Conservation (phyloP, 2,113 vertebrate species). For the Chrysochloris asiatica region DNA sequence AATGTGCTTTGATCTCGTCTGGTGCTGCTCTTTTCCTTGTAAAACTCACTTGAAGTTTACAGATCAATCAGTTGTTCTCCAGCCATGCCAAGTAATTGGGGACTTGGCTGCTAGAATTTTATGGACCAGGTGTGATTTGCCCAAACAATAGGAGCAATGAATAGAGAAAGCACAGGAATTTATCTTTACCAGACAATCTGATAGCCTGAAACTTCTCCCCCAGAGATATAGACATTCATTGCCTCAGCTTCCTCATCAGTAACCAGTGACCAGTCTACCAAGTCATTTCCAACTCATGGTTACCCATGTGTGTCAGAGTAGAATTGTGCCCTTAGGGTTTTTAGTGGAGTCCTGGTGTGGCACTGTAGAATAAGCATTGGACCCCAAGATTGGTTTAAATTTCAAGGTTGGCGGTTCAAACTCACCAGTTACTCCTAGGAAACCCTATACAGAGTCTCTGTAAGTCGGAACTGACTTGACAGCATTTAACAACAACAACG, state of each 20-base stretch:
- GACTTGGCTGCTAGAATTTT: not conserved
- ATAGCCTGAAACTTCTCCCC: not conserved
- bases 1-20: not conserved
- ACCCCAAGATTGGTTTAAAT: no score
- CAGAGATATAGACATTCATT: not conserved
- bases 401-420: no score
- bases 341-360: no score
- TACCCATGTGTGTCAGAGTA: not conserved
- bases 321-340: not conserved
- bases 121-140: not conserved
- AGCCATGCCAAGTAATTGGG: not conserved
- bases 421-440: no score
- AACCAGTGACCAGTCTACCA: no score
- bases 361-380: no score
- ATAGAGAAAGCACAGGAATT: no score
- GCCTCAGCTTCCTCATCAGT: not conserved
- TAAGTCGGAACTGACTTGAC: no score
- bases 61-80: not conserved
- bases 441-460: no score
- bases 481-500: no score
- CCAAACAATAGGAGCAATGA: not conserved
- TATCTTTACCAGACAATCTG: not conserved
- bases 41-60: not conserved
- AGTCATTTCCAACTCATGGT: not conserved
- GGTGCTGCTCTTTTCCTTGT: not conserved